A percentile compares a stretch with the other conserved stretches of the same genome.
phyloP scores from a whole-genome alignment of 2,797 vertebrate genomes.

The Pelobates cultripes region DNA sequence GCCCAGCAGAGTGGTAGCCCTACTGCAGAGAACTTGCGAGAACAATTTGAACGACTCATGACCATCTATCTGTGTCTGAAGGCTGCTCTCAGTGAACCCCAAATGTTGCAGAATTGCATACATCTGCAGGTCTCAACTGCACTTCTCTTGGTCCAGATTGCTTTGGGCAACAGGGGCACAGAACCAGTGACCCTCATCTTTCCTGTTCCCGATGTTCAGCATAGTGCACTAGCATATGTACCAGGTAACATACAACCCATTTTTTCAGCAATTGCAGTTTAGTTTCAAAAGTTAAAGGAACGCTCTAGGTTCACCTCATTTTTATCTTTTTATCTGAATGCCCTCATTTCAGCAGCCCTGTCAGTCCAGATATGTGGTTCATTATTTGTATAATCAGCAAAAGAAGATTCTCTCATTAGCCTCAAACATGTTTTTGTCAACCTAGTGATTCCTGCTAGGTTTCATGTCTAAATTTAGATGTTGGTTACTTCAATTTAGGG shows the following conservation, averaged over 20 bases:
- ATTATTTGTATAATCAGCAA: too few species aligned
- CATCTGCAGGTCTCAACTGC: slow-evolving; percentile 93
- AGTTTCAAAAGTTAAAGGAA: too few species aligned
- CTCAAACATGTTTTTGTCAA: too few species aligned
- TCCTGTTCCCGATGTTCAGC: slow-evolving; percentile 80
- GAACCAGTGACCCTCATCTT: slow-evolving; percentile 85
- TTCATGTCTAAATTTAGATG: too few species aligned
- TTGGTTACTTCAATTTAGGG: too few species aligned
- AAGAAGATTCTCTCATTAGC: too few species aligned
- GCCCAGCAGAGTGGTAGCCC: slow-evolving; percentile 89
- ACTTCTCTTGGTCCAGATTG: slow-evolving; percentile 89
- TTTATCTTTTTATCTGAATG: too few species aligned
- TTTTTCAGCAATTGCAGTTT: too few species aligned
- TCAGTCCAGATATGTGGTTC: too few species aligned
- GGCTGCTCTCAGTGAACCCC: slow-evolving; percentile 88
- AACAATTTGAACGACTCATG: slow-evolving; percentile 97
- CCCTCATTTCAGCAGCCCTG: too few species aligned
- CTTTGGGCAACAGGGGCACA: slow-evolving; percentile 82
- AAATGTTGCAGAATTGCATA: slow-evolving; percentile 94
- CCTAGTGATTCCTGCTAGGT: too few species aligned
- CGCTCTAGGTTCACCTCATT: too few species aligned
- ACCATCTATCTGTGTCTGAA: slow-evolving; percentile 95
- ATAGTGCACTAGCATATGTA: slow-evolving; percentile 83
- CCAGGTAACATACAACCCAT: slow-evolving; percentile 77
- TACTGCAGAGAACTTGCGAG: slow-evolving; percentile 85